phyloP scores from a whole-genome alignment of 2,797 vertebrate species.

The Paguma larvata region DNA sequence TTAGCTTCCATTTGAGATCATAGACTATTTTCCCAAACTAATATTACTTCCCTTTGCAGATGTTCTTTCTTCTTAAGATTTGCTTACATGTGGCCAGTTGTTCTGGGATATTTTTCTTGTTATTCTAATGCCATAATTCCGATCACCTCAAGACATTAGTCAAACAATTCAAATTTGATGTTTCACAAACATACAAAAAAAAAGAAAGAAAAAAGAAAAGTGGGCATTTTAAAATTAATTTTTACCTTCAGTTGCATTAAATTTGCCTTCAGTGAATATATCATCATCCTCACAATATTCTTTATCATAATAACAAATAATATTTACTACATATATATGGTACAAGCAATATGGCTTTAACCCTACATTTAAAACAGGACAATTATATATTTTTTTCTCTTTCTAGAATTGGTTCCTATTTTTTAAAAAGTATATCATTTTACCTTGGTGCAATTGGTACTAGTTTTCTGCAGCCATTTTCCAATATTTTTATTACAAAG shows the following conservation, averaged over 20 bases:
- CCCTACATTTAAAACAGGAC: background rate
- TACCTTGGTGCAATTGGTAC: background rate
- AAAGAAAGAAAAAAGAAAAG: background rate
- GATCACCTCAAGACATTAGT: background rate
- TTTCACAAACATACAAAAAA: background rate
- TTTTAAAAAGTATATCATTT: background rate
- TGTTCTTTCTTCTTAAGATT: background rate
- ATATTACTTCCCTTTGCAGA: background rate
- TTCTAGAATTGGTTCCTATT: conserved; percentile 30
- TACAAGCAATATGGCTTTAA: background rate
- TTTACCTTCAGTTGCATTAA: background rate
- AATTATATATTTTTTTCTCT: background rate
- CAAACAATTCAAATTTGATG: conserved; percentile 7
- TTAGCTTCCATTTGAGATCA: conserved; percentile 35
- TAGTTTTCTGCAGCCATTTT: background rate
- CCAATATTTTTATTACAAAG: background rate
- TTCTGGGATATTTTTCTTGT: conserved; percentile 44
- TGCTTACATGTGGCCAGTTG: background rate
- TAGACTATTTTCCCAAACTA: background rate
- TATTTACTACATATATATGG: background rate
- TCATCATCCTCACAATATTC: background rate
- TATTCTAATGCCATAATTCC: conserved; percentile 11
- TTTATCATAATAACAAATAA: background rate
- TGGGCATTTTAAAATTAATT: conserved; percentile 24
- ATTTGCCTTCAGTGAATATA: background rate